Evolutionary conservation across 2,888 invertebrate species (phyloP).

Genomic region (Harmothoe impar): DNA sequence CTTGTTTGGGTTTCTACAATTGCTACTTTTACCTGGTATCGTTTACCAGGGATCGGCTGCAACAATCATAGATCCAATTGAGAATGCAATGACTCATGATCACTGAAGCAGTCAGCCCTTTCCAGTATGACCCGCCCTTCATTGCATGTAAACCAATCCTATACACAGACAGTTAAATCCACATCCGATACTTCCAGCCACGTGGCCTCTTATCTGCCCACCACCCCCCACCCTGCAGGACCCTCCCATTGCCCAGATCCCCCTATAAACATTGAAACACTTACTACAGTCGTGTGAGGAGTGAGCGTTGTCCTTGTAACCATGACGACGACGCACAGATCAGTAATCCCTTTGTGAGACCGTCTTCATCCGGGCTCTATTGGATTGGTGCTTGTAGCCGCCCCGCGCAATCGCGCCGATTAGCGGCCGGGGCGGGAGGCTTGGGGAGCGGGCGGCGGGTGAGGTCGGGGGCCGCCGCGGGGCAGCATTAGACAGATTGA

Average conservation of each 20-base stretch:
- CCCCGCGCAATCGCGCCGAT: slow-evolving; percentile 1
- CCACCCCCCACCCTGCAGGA: neutral
- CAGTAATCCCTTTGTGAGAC: slow-evolving; percentile 39
- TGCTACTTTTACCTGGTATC: no score
- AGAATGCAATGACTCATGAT: no score
- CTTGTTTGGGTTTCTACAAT: no score
- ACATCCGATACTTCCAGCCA: no score
- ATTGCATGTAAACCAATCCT: no score
- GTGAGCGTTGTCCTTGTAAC: neutral
- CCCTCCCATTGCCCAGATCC: neutral
- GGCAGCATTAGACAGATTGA: slow-evolving; percentile 22
- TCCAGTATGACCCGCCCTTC: no score
- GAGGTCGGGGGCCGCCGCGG: neutral
- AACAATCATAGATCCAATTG: no score
- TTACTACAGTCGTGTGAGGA: neutral
- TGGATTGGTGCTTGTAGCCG: slow-evolving; percentile 14
- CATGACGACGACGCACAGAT: slow-evolving; percentile 31
- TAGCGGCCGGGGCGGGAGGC: neutral
- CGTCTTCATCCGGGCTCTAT: neutral
- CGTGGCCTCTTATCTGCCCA: neutral
- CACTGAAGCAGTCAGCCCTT: no score
- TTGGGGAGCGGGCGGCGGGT: neutral
- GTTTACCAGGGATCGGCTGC: no score
- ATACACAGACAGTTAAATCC: no score
- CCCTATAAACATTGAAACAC: neutral